These are phyloP conservation scores for Crossocerus cetratus DNA, from an alignment of 2,888 invertebrate species.

Conservation along the genomic window DNA sequence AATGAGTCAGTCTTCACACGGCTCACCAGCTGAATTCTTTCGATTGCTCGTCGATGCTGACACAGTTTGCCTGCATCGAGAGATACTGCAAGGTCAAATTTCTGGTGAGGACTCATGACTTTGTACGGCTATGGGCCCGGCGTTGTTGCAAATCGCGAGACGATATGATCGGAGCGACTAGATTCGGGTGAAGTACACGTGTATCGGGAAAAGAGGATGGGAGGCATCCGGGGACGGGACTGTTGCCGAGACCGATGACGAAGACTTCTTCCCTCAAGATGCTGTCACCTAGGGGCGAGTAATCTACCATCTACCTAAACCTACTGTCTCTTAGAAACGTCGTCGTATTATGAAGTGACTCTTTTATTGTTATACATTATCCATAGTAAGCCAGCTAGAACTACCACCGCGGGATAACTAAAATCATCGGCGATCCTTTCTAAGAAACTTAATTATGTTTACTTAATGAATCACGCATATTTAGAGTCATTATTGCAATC, in stretches of 20 bases:
- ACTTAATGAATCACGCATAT: too few species aligned
- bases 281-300: slow-evolving; percentile 76
- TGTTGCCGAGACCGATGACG: slow-evolving; percentile 71
- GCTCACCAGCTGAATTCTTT: too few species aligned
- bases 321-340: slow-evolving; percentile 74
- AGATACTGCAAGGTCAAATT: too few species aligned
- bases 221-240: slow-evolving; percentile 65
- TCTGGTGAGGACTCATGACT: slow-evolving; percentile 1
- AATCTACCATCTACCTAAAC: slow-evolving; percentile 76
- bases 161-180: slow-evolving; percentile 8
- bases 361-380: slow-evolving; percentile 60
- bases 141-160: slow-evolving; percentile 28
- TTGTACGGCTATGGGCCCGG: slow-evolving; percentile 57
- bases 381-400: slow-evolving; percentile 53
- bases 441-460: too few species aligned
- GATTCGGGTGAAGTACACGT: slow-evolving; percentile 60
- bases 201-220: slow-evolving; percentile 64
- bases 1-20: too few species aligned
- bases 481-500: too few species aligned
- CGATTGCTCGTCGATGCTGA: too few species aligned
- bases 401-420: slow-evolving; percentile 46
- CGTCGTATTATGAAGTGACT: slow-evolving; percentile 70
- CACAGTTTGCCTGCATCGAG: too few species aligned
- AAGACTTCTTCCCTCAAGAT: slow-evolving; percentile 72
- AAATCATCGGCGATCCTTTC: too few species aligned